Base-by-base conservation (phyloP, 2,113 vertebrate species). In the Hassar affinis region DNA sequence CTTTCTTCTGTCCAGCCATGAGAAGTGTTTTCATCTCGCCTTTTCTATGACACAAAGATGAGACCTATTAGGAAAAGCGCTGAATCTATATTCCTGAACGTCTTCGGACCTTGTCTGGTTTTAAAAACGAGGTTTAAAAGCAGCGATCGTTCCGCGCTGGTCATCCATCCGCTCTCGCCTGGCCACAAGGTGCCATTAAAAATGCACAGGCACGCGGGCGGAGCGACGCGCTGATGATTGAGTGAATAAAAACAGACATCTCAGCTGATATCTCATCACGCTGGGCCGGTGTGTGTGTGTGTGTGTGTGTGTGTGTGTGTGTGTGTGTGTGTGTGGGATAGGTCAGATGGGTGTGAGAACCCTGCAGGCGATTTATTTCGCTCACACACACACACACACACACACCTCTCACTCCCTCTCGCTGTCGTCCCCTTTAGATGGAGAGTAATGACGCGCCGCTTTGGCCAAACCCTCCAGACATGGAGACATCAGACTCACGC, bases 351-450 rank as follows among this genome's bases (percentile, higher is more conserved):
- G 79, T 79, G 78, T 62, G n/a, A 42, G n/a, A 79, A 79, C 77
- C 77, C 38, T 45, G 57, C 56, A 51, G 59, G 78, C 59, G 10
- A 62, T 79, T 51, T 79, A 12, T 64, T 79, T 79, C 59, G 20
- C 78, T 30, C 25, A 57, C 54, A 56, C 75, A 35, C 27, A 51
- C 72, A 69, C 66, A 42, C 30, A 68, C 66, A 49, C 74, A 76
- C 18, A 54, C 74, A 18, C 54, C 38, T 76, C 15, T 81, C 86
- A 45, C 81, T 27, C 30, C 76, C 42, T 56, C 74, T 77, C 42
- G 14, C 20, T 87, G 85, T 88, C 86, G 51, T 78, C 79, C 89
- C 83, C 78, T 85, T 88, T 90, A 90, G 87, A 90, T 90, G 89
- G 89, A 89, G 90, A 89, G 83, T 90, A 89, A 90, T 90, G 89